Conservation (phyloP, 2,888 invertebrate species). For the Drosophila merina region DNA sequence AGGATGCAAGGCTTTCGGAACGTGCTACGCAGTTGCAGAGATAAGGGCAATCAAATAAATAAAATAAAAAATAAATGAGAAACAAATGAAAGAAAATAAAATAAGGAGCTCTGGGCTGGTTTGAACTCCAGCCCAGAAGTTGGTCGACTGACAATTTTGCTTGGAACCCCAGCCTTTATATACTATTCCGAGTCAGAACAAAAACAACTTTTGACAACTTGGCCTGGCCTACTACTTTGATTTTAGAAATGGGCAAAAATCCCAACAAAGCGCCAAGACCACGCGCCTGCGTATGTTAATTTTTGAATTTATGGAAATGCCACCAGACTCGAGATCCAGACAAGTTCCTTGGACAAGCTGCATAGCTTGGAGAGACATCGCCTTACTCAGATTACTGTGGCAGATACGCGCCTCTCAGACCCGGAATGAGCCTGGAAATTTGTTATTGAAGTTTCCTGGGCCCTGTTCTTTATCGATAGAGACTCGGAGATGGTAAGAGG, state of each 20-base stretch:
- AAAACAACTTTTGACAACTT: no score
- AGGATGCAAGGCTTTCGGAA: neutral
- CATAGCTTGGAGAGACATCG: slow-evolving; percentile 59
- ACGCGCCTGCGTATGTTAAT: slow-evolving; percentile 30
- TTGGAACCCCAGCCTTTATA: neutral
- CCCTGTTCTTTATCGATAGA: slow-evolving; percentile 30
- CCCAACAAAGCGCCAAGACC: neutral
- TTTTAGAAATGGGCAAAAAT: neutral
- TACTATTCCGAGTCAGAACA: neutral
- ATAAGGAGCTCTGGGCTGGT: neutral
- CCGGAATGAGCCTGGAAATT: slow-evolving; percentile 43
- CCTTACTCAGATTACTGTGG: slow-evolving; percentile 66
- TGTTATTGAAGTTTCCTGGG: slow-evolving; percentile 56
- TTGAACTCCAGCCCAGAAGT: neutral
- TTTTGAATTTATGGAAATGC: slow-evolving; percentile 40
- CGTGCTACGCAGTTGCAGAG: neutral
- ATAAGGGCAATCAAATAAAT: neutral
- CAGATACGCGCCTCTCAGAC: slow-evolving; percentile 55
- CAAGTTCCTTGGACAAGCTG: slow-evolving; percentile 31
- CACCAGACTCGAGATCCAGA: slow-evolving; percentile 30
- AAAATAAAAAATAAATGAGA: neutral
- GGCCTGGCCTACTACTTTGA: no score
- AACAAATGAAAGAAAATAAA: neutral
- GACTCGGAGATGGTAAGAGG: neutral
- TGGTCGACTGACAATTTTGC: neutral